Percentiles rank a stretch among this genome's conserved stretches.
Evolutionary conservation across 2,888 invertebrate species (phyloP).

Genomic region (Xestia xanthographa): DNA sequence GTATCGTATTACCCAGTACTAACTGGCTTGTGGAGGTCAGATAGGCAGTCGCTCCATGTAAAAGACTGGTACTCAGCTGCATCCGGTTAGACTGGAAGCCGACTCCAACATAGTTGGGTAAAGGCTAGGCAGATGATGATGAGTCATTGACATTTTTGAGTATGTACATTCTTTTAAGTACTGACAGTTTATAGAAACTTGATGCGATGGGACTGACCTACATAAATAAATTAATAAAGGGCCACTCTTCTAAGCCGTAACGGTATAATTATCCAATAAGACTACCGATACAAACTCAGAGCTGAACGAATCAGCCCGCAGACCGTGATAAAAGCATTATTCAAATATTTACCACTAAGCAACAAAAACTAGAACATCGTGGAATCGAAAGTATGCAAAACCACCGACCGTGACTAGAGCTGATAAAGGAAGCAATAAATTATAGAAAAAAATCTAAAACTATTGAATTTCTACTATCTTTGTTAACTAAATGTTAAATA

Average conservation of each 20-base stretch:
- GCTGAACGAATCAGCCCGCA: constrained; percentile 15
- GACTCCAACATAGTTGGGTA: too few relatives aligned
- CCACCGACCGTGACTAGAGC: constrained; percentile 18
- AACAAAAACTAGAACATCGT: constrained; percentile 21
- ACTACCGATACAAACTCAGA: background rate
- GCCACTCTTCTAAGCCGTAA: background rate
- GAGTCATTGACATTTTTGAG: too few relatives aligned
- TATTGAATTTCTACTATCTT: background rate
- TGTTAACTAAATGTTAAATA: constrained; percentile 3
- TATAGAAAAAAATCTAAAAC: background rate
- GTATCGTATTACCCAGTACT: too few relatives aligned
- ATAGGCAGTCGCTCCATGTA: too few relatives aligned
- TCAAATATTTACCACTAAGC: constrained; percentile 27
- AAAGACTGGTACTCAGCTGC: too few relatives aligned
- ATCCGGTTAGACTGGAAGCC: too few relatives aligned
- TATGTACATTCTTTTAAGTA: too few relatives aligned
- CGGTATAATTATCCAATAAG: background rate
- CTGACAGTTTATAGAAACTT: too few relatives aligned
- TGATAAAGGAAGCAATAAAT: constrained; percentile 41
- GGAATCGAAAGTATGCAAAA: constrained; percentile 41
- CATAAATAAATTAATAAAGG: background rate
- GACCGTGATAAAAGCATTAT: constrained; percentile 38
- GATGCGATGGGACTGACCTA: too few relatives aligned
- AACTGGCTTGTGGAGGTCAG: too few relatives aligned
- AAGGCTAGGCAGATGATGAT: too few relatives aligned